Percentiles rank a stretch among this genome's conserved stretches.
These are phyloP conservation scores for Avahi laniger DNA, from an alignment of 2,797 vertebrate genomes.

Conservation along the genomic window DNA sequence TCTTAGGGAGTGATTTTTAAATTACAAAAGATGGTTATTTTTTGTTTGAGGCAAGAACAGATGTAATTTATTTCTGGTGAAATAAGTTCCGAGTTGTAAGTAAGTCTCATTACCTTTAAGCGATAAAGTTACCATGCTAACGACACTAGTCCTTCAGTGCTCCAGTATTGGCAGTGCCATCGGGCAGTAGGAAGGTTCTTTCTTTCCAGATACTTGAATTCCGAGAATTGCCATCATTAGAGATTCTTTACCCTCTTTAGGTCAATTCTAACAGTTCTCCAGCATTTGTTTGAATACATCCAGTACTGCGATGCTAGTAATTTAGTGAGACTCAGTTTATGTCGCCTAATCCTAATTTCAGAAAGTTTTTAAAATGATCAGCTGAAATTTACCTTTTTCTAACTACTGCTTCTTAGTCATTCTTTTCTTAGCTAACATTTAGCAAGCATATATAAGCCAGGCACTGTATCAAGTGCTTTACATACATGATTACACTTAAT, in stretches of 20 bases:
- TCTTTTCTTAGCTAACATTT: neutral
- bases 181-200: neutral
- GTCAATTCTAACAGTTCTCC: neutral
- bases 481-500: neutral
- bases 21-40: conserved; percentile 16
- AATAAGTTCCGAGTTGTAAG: conserved; percentile 36
- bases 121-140: neutral
- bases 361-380: neutral
- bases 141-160: neutral
- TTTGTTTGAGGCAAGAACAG: neutral
- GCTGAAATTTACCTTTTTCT: neutral
- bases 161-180: neutral
- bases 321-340: neutral
- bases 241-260: neutral
- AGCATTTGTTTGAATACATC: neutral
- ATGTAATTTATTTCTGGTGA: conserved; percentile 38
- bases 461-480: neutral
- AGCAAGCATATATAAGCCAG: neutral
- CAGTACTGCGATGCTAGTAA: neutral
- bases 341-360: neutral
- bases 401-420: neutral
- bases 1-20: conserved; percentile 32
- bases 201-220: neutral
- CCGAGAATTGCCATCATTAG: neutral
- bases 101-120: conserved; percentile 33